Conservation (phyloP, 2,113 vertebrate genomes). For the Vireo altiloquus region DNA sequence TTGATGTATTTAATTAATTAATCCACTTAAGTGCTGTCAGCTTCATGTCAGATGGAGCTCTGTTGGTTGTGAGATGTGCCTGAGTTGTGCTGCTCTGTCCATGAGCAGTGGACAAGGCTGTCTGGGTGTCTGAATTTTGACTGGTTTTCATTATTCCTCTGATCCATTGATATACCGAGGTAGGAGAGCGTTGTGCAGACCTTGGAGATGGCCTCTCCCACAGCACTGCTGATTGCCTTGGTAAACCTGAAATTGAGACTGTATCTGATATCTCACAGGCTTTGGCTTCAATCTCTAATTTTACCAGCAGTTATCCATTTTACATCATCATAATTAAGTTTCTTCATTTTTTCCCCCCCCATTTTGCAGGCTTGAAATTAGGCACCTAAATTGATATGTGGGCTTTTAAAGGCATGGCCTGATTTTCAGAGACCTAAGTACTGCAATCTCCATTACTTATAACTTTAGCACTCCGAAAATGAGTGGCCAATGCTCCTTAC, state of each 20-base stretch:
- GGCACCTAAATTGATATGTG: background rate
- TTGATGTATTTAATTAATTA: background rate
- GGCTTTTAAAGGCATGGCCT: background rate
- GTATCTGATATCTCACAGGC: background rate
- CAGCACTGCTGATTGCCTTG: background rate
- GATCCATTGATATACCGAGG: background rate
- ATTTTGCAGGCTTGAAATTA: background rate
- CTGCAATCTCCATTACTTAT: background rate
- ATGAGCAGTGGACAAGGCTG: fast-evolving
- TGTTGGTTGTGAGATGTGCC: background rate
- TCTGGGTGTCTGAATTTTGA: background rate
- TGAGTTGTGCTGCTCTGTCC: background rate
- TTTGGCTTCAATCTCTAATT: background rate
- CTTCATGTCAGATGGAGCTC: background rate
- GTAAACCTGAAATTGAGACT: too few relatives aligned
- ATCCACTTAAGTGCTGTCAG: background rate
- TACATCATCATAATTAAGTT: background rate
- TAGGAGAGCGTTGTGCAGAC: background rate
- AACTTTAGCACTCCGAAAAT: background rate
- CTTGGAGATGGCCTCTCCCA: background rate
- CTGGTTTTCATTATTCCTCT: background rate
- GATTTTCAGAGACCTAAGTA: background rate
- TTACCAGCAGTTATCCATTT: background rate
- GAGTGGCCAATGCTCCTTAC: background rate
- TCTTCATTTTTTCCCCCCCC: background rate